Evolutionary conservation across 1,140 invertebrate genomes (phyloP).

Genomic region (Sinonovacula constricta): DNA sequence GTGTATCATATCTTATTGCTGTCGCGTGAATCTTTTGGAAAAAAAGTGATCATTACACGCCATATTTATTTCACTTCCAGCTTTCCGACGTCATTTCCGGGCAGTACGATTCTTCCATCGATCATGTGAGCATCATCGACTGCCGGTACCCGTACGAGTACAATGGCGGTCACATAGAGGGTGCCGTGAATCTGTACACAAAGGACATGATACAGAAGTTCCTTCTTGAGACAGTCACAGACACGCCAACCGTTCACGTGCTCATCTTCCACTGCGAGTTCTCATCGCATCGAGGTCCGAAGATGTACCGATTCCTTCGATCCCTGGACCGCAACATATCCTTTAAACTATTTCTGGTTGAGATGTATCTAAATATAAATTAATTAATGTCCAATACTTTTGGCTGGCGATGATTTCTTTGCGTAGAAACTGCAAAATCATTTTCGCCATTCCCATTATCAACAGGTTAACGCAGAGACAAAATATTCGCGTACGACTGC

Average conservation of each 20-base stretch:
- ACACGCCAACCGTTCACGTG: slow-evolving; percentile 78
- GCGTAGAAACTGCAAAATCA: too few relatives aligned
- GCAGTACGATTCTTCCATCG: slow-evolving; percentile 56
- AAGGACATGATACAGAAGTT: slow-evolving; percentile 85
- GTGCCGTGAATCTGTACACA: slow-evolving; percentile 90
- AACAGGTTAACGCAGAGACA: too few relatives aligned
- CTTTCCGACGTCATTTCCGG: slow-evolving; percentile 60
- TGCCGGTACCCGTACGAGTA: slow-evolving; percentile 96
- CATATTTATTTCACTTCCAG: slow-evolving; percentile 40
- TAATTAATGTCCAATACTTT: too few relatives aligned
- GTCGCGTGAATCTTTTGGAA: neutral
- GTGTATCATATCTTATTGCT: neutral
- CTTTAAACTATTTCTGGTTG: too few relatives aligned
- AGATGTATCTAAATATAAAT: too few relatives aligned
- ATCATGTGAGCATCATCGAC: slow-evolving; percentile 75
- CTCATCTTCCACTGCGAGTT: slow-evolving; percentile 99
- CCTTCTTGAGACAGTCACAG: slow-evolving; percentile 79
- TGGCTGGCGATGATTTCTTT: too few relatives aligned
- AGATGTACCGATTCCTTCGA: slow-evolving; percentile 88
- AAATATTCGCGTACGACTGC: too few relatives aligned
- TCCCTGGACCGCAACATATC: slow-evolving; percentile 88
- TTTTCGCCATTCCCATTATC: too few relatives aligned
- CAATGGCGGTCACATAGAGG: slow-evolving; percentile 94
- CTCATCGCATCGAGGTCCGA: slow-evolving; percentile 95
- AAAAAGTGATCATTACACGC: neutral